These are phyloP conservation scores for Jacana jacana DNA, from an alignment of 2,113 vertebrate genomes.

Conservation along the genomic window DNA sequence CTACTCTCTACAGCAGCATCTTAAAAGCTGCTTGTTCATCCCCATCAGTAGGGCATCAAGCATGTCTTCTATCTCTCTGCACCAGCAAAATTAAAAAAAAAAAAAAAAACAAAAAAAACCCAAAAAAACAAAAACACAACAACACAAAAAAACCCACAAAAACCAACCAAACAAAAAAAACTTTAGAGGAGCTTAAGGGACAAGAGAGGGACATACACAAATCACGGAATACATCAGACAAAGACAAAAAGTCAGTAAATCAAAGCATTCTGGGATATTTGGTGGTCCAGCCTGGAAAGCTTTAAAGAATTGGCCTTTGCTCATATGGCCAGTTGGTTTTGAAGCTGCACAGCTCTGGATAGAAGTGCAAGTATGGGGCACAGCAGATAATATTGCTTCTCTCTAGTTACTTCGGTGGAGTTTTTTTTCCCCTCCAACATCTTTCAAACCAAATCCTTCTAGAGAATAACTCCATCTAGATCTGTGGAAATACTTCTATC, in stretches of 20 bases:
- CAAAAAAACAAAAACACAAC: no score
- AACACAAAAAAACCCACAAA: no score
- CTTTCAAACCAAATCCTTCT: neutral
- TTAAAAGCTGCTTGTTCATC: neutral
- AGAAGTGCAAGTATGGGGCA: neutral
- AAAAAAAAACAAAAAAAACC: no score
- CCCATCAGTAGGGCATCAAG: neutral
- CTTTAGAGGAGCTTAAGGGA: neutral
- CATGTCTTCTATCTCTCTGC: neutral
- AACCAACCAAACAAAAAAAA: no score
- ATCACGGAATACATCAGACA: no score
- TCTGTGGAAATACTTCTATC: neutral
- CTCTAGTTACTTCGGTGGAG: no score
- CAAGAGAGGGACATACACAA: neutral
- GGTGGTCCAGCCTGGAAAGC: neutral
- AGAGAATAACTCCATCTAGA: neutral
- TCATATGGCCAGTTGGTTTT: neutral
- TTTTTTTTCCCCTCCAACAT: no score
- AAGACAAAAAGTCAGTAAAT: no score
- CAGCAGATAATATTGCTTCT: neutral
- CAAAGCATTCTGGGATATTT: neutral
- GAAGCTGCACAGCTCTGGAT: neutral
- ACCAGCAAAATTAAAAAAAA: neutral
- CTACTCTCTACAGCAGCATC: neutral
- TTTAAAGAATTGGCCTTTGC: neutral